phyloP scores from a whole-genome alignment of 1,140 invertebrate genomes.

The Sipha flava region DNA sequence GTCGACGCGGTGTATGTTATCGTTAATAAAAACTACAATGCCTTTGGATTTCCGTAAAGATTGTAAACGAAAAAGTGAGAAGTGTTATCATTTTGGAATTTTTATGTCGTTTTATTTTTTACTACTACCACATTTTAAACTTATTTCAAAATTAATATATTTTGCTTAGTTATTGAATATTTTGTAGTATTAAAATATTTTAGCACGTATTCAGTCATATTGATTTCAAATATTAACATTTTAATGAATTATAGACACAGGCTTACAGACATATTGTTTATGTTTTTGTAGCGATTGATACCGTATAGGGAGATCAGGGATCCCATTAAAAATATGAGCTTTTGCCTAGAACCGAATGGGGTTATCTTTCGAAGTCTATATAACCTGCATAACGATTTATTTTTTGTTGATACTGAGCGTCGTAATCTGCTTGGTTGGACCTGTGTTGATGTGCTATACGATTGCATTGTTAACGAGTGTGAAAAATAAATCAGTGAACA shows the following conservation, averaged over 20 bases:
- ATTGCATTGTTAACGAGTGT: no score
- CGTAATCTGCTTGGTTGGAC: no score
- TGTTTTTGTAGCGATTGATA: background rate
- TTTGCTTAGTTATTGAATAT: background rate
- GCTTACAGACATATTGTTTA: background rate
- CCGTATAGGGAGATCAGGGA: background rate
- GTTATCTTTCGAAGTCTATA: no score
- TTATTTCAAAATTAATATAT: background rate
- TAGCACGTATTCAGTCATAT: background rate
- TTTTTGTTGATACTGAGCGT: no score
- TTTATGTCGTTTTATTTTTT: background rate
- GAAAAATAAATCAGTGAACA: no score
- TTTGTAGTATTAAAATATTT: background rate
- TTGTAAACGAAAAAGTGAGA: slow-evolving; percentile 16
- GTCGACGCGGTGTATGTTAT: background rate
- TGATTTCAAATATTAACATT: background rate
- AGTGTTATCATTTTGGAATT: background rate
- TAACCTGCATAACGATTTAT: no score
- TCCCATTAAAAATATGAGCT: background rate
- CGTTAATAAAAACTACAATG: slow-evolving; percentile 16
- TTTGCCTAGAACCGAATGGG: background rate
- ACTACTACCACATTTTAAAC: background rate
- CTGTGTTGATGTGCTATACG: no score
- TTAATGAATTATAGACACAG: background rate
- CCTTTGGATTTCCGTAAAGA: slow-evolving; percentile 19